These are phyloP conservation scores for Onychostoma macrolepis DNA, from an alignment of 2,113 vertebrate genomes.

Conservation along the genomic window DNA sequence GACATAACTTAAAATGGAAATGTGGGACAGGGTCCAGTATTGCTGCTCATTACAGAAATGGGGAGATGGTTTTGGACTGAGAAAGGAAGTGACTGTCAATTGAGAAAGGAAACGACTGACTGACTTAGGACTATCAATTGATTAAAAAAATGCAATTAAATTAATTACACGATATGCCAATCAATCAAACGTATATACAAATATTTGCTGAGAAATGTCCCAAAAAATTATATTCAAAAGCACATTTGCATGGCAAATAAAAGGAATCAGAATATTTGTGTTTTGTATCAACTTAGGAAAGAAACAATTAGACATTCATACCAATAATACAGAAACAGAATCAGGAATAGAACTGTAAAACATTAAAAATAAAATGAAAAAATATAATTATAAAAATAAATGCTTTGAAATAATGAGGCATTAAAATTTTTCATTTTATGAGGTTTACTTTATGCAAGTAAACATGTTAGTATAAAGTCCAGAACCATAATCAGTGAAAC, in stretches of 20 bases:
- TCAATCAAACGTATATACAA: not conserved
- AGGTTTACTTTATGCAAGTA: no score
- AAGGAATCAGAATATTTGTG: not conserved
- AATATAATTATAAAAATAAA: not conserved
- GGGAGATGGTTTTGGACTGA: not conserved
- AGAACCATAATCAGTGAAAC: no score
- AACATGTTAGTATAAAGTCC: no score
- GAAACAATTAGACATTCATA: not conserved
- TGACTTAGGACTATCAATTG: not conserved
- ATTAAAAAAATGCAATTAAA: not conserved
- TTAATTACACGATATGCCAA: not conserved
- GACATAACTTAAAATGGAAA: constrained; percentile 27
- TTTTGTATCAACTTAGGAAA: not conserved
- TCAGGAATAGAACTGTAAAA: not conserved
- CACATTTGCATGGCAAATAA: not conserved
- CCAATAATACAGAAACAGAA: not conserved
- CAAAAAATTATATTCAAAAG: no score
- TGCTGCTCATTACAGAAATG: constrained; percentile 8
- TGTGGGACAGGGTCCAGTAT: constrained; percentile 14
- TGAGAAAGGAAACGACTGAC: not conserved
- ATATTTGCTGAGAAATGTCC: not conserved
- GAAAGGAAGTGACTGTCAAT: no score
- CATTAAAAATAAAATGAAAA: not conserved
- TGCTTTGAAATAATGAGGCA: not conserved
- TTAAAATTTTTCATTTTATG: no score